These are phyloP conservation scores for Bryconaethiops microstoma DNA, from an alignment of 2,797 vertebrate genomes.

Conservation along the genomic window DNA sequence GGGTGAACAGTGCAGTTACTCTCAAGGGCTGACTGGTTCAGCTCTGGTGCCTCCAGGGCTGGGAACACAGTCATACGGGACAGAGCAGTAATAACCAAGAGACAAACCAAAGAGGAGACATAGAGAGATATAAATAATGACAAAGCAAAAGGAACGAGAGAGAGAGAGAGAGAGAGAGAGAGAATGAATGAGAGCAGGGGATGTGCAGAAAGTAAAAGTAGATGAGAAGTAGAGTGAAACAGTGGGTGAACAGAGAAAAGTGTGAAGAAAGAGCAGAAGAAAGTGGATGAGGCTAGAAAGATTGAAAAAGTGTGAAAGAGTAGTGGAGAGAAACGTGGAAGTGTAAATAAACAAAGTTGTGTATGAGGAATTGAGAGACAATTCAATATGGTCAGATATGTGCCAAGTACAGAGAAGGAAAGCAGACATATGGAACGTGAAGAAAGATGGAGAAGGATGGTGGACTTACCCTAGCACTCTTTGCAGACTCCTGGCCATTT, in stretches of 20 bases:
- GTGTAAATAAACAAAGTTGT: background rate
- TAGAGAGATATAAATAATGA: background rate
- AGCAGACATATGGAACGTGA: background rate
- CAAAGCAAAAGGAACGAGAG: too few species aligned
- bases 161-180: background rate
- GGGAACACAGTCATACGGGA: conserved; percentile 56
- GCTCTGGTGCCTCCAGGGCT: background rate
- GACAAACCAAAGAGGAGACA: background rate
- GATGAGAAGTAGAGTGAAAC: too few species aligned
- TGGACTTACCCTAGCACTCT: conserved; percentile 88
- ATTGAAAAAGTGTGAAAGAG: too few species aligned
- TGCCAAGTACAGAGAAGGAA: background rate
- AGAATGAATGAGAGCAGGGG: background rate
- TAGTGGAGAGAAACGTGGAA: too few species aligned
- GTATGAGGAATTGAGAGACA: background rate
- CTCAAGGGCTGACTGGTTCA: background rate
- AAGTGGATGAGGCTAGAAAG: too few species aligned
- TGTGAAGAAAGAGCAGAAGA: too few species aligned
- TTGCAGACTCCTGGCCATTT: conserved; percentile 92
- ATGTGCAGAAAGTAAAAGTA: too few species aligned
- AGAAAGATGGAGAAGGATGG: conserved; percentile 15
- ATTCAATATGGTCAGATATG: background rate
- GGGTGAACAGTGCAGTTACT: background rate
- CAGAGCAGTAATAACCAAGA: conserved; percentile 47
- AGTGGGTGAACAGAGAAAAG: too few species aligned